A percentile compares a stretch with the other conserved stretches of the same genome.
These are phyloP conservation scores for Tachysurus fulvidraco DNA, from an alignment of 2,113 vertebrate genomes.

Conservation along the genomic window DNA sequence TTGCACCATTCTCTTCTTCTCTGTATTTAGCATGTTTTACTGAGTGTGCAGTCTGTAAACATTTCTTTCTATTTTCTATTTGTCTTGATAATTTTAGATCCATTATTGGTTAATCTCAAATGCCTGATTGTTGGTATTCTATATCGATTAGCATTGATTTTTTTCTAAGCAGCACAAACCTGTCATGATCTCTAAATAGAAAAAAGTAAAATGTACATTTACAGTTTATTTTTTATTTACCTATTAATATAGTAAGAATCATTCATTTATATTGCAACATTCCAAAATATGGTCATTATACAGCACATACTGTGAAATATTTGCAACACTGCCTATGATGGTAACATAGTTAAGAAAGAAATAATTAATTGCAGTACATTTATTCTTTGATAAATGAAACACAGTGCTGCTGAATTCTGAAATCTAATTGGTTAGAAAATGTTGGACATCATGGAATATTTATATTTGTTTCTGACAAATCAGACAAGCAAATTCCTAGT, in stretches of 20 bases:
- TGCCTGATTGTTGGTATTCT: not conserved
- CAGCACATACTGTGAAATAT: not conserved
- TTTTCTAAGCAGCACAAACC: not conserved
- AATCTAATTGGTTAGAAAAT: not conserved
- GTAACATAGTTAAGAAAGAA: not conserved
- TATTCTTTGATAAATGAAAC: not conserved
- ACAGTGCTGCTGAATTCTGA: not conserved
- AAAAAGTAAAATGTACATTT: not conserved
- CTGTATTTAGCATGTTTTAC: not conserved
- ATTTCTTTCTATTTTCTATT: not conserved
- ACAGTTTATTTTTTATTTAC: not conserved
- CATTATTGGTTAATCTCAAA: not conserved
- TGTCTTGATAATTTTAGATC: not conserved
- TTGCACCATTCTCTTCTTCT: not conserved
- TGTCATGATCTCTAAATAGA: not conserved
- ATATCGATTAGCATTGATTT: not conserved
- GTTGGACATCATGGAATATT: not conserved
- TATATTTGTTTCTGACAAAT: not conserved
- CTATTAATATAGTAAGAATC: not conserved
- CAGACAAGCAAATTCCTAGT: not conserved
- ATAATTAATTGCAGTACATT: not conserved
- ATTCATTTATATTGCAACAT: not conserved
- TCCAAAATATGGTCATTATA: not conserved
- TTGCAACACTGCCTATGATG: not conserved
- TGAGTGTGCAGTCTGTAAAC: not conserved